A percentile compares a stretch with the other conserved stretches of the same genome.
Evolutionary conservation across 2,113 vertebrate species (phyloP).

Genomic region (Anhinga rufa): DNA sequence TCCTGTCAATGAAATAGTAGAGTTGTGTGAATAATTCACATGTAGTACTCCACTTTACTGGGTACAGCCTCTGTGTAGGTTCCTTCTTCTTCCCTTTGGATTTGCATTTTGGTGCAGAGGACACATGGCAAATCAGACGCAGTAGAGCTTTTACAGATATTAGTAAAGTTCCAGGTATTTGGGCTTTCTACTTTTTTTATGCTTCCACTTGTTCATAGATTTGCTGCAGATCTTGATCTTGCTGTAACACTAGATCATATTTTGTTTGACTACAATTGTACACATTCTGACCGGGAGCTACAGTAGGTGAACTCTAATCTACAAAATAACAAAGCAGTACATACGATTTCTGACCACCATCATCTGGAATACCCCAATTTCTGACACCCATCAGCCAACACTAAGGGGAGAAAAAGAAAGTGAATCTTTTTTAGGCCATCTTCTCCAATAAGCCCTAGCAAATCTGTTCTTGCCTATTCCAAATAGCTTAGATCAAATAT

Average conservation of each 20-base stretch:
- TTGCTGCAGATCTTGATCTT: neutral
- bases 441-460: neutral
- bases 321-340: neutral
- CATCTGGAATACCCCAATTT: neutral
- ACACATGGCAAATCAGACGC: neutral
- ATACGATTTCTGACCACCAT: accelerated
- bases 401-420: neutral
- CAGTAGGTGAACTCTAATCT: neutral
- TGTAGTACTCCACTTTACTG: neutral
- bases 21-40: neutral
- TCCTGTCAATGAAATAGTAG: neutral
- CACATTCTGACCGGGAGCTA: neutral
- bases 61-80: neutral
- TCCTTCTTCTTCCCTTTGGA: neutral
- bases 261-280: neutral
- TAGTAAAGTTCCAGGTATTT: neutral
- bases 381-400: neutral
- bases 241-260: neutral
- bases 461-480: neutral
- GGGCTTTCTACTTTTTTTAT: neutral
- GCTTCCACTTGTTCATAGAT: neutral
- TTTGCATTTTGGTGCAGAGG: neutral
- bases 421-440: neutral
- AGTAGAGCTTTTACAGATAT: neutral
- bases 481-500: neutral